Conservation (phyloP, 2,113 vertebrate genomes). For the Erythrocercus mccallii region DNA sequence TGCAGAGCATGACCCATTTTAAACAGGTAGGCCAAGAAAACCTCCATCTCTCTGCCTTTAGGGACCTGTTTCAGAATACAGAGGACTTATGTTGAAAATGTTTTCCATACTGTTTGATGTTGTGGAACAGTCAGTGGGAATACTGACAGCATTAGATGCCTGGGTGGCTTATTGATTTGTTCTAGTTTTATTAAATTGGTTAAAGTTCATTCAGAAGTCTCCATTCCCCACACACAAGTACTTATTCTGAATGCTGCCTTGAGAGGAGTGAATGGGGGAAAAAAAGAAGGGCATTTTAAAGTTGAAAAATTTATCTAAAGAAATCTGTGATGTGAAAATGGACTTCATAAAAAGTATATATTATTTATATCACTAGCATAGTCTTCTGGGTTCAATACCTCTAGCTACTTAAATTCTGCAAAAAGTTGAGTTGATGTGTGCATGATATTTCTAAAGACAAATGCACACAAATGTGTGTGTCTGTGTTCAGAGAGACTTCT, state of each 20-base stretch:
- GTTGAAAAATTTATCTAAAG: conserved; percentile 27
- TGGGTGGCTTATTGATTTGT: conserved; percentile 69
- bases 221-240: neutral
- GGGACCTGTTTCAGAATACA: conserved; percentile 51
- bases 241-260: conserved; percentile 5
- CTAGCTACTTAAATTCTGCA: conserved; percentile 1
- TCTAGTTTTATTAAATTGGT: conserved; percentile 57
- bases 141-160: conserved; percentile 51
- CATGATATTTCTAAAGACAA: neutral
- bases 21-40: conserved; percentile 63
- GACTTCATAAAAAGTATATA: conserved; percentile 22
- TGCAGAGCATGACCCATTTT: conserved; percentile 53
- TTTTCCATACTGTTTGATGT: conserved; percentile 68
- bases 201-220: conserved; percentile 50
- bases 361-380: conserved; percentile 19
- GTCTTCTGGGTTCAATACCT: neutral
- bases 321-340: conserved; percentile 36
- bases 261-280: neutral
- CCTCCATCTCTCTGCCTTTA: conserved; percentile 55
- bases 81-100: conserved; percentile 59
- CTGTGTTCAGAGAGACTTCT: neutral
- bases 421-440: neutral
- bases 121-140: conserved; percentile 42
- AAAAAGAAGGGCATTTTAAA: neutral
- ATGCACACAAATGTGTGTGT: neutral